Conservation (phyloP, 1,140 invertebrate genomes). For the Zaprionus camerounensis region DNA sequence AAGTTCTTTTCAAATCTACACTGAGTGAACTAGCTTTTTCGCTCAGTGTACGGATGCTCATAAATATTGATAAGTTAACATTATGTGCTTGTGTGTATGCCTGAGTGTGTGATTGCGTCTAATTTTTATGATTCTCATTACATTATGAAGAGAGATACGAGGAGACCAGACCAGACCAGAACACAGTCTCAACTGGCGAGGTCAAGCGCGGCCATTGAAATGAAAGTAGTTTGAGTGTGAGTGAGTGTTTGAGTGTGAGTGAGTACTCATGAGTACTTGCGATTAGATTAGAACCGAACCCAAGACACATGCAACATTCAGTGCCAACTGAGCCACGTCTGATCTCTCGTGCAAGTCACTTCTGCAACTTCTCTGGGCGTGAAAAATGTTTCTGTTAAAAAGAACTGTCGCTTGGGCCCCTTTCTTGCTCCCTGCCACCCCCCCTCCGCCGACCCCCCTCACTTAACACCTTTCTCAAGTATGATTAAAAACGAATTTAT, state of each 20-base stretch:
- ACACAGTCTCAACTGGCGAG: constrained; percentile 52
- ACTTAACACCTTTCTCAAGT: constrained; percentile 7
- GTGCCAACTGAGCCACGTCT: constrained; percentile 4
- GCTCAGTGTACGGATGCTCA: constrained; percentile 21
- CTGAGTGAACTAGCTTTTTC: not conserved
- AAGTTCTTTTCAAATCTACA: no score
- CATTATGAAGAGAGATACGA: constrained; percentile 41
- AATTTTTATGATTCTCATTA: constrained; percentile 74
- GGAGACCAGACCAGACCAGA: constrained; percentile 10
- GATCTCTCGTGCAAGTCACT: not conserved
- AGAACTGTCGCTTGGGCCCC: no score
- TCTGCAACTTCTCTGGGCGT: not conserved
- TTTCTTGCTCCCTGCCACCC: no score
- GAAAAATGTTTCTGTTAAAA: not conserved
- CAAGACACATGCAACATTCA: constrained; percentile 4
- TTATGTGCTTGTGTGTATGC: not conserved
- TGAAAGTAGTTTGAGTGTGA: constrained; percentile 15
- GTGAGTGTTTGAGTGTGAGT: not conserved
- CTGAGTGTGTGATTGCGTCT: constrained; percentile 40
- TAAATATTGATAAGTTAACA: constrained; percentile 47
- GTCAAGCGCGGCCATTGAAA: constrained; percentile 59
- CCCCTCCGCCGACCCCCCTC: not conserved
- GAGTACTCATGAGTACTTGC: constrained; percentile 10
- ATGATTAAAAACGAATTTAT: constrained; percentile 75
- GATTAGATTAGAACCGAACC: constrained; percentile 54